Evolutionary conservation across 2,113 vertebrate genomes (phyloP).

Genomic region (Macroglossus sobrinus): DNA sequence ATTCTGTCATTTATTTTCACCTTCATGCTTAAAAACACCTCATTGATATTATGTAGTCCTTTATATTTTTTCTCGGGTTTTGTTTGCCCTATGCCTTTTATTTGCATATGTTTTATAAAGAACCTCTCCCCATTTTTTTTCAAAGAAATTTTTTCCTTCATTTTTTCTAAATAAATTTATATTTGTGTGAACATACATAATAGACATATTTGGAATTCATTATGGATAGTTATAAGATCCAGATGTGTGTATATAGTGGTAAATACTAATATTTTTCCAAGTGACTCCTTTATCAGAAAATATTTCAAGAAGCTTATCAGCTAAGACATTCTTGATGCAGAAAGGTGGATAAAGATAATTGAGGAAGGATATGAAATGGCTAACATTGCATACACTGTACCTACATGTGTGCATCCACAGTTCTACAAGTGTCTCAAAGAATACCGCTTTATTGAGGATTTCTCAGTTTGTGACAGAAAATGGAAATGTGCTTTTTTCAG

Average conservation of each 20-base stretch:
- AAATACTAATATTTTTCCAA: neutral
- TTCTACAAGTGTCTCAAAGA: neutral
- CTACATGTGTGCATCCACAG: no score
- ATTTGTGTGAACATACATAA: neutral
- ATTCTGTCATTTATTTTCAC: constrained; percentile 1
- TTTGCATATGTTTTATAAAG: constrained; percentile 27
- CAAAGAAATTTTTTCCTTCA: neutral
- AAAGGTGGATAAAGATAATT: neutral
- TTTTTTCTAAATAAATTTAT: neutral
- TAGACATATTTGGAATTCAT: neutral
- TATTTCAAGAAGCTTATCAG: neutral
- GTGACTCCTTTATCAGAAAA: neutral
- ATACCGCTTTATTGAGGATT: neutral
- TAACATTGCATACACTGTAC: rapidly evolving
- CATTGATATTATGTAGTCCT: neutral
- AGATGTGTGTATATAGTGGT: neutral
- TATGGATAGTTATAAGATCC: neutral
- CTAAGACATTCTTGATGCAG: neutral
- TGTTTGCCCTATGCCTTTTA: neutral
- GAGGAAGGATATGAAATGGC: neutral
- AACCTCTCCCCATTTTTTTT: neutral
- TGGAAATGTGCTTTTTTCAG: neutral
- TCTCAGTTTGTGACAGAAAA: neutral
- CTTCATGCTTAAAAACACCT: neutral
- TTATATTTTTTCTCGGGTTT: neutral